Base-by-base conservation (phyloP, 1,140 invertebrate species). In the Lepidurus packardi region DNA sequence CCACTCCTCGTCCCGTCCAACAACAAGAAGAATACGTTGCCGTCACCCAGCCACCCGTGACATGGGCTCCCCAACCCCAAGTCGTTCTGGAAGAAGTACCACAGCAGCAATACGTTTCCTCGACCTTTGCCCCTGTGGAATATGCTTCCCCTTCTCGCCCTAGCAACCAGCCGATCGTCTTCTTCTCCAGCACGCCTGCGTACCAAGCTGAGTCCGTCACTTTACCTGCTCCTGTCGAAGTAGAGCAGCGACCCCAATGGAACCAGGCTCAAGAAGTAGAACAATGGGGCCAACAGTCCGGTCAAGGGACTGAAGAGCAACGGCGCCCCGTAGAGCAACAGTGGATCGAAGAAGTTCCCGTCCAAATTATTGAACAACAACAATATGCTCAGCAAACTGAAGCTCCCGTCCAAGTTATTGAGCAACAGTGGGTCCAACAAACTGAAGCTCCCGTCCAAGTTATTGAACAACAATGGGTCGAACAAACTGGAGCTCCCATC, bases 191-290 rank as follows among this genome's bases (percentile, higher is more conserved):
- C 13, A 7, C 53, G 13, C 13, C 53, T 65, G 13, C 53, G 13
- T 13, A n/a, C 53, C 53, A 65, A 16, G 6, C 4, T 16, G 9
- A 65, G 21, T 21, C 53, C 53, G 53, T 65, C 21, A 65, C 21
- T 2, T 34, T 2, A 34, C 34, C 42, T 41, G 77, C 77, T 43
- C 78, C 78, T 43, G 78, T 75, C 7, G 34, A 74, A 34, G 78
- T 44, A 11, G 21, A 42, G 7, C 13, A 65, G 53, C 53, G 21
- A 65, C 34, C 77, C 45, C 75, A 45, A n/a, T 77, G 75, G 43
- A 44, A 9, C 8, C 43, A 77, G 16, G 25, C 42, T 5, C 75
- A 34, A 11, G 9, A 34, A 0, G 47, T 5, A 45, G n/a, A 44
- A 77, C 43, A 77, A 44, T 45, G 43, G 75, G 24, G 4, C 41